Evolutionary conservation across 2,113 vertebrate species (phyloP).

Genomic region (Calyptomena viridis): DNA sequence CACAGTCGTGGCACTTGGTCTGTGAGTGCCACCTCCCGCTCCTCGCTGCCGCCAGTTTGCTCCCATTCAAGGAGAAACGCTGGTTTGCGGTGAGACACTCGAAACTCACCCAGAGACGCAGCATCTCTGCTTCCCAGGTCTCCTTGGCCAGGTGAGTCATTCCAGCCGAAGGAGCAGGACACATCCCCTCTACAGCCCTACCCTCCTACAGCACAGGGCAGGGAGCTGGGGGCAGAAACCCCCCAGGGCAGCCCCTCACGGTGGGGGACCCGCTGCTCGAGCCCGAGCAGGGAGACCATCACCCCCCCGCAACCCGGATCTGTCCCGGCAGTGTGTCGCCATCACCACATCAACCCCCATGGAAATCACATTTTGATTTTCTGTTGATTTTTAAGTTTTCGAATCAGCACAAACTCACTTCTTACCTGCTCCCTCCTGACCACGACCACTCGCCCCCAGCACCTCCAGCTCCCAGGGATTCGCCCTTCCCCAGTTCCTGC

Average conservation of each 20-base stretch:
- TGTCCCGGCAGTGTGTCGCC: background rate
- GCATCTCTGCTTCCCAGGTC: background rate
- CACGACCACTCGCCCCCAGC: slow-evolving; percentile 11
- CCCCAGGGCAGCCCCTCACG: background rate
- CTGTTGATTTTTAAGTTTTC: background rate
- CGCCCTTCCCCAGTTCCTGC: background rate
- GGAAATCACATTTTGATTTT: background rate
- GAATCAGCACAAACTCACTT: background rate
- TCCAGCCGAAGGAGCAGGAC: background rate
- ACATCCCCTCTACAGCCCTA: background rate
- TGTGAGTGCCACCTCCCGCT: background rate
- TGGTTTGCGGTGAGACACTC: background rate
- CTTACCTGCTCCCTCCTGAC: background rate
- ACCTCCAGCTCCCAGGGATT: slow-evolving; percentile 20
- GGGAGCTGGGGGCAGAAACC: background rate
- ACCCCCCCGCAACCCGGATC: fast-evolving
- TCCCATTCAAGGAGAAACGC: background rate
- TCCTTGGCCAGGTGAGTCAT: background rate
- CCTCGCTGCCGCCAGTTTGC: background rate
- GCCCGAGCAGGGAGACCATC: background rate
- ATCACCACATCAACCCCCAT: fast-evolving
- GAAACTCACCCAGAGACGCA: fast-evolving
- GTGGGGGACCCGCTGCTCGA: background rate
- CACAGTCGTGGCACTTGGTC: background rate
- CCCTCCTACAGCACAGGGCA: background rate